These are phyloP conservation scores for Brachyalestes nurse DNA, from an alignment of 2,797 vertebrate genomes.

Conservation along the genomic window DNA sequence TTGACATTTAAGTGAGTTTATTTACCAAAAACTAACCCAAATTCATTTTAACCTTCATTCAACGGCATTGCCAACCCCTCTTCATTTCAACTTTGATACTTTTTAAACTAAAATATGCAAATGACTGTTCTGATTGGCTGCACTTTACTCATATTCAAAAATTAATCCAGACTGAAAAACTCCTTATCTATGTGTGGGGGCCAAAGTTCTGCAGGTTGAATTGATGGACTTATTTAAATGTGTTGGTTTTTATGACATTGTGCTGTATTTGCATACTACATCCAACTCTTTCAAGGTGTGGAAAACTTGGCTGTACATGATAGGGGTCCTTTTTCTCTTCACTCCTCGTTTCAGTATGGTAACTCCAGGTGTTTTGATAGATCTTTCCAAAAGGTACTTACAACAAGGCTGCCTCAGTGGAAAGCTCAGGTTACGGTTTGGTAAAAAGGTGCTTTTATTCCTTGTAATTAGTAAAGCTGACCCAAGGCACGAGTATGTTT, in stretches of 20 bases:
- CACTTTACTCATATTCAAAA: too few relatives aligned
- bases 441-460: constrained; percentile 69
- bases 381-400: constrained; percentile 58
- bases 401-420: constrained; percentile 63
- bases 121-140: too few relatives aligned
- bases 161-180: too few relatives aligned
- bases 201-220: too few relatives aligned
- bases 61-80: neutral
- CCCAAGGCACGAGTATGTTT: constrained; percentile 31
- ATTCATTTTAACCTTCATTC: neutral
- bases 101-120: too few relatives aligned
- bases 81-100: neutral
- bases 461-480: constrained; percentile 60
- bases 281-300: neutral
- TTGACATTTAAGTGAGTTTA: neutral
- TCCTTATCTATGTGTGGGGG: too few relatives aligned
- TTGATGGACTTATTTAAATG: too few relatives aligned
- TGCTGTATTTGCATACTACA: too few relatives aligned
- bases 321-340: constrained; percentile 16
- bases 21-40: neutral
- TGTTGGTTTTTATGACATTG: too few relatives aligned
- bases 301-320: neutral
- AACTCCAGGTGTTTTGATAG: constrained; percentile 53
- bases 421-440: constrained; percentile 65
- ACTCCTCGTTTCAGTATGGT: constrained; percentile 24